These are phyloP conservation scores for Alces alces DNA, from an alignment of 2,113 vertebrate species.

Conservation along the genomic window DNA sequence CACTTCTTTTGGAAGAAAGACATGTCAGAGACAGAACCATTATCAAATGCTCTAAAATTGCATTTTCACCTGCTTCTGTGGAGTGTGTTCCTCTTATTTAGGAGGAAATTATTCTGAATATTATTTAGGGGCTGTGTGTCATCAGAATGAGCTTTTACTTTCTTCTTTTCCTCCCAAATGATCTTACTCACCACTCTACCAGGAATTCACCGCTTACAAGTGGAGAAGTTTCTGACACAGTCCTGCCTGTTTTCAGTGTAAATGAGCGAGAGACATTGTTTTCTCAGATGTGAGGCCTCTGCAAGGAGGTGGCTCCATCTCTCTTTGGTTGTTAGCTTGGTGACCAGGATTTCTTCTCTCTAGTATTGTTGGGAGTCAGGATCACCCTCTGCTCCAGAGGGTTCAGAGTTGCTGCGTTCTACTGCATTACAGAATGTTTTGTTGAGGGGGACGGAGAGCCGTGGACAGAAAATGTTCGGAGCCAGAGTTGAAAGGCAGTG, in stretches of 20 bases:
- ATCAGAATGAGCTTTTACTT: neutral
- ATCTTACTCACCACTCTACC: neutral
- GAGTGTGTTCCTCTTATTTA: neutral
- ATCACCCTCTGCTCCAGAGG: neutral
- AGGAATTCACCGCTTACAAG: neutral
- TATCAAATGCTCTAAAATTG: neutral
- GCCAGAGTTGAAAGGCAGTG: neutral
- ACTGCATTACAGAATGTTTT: neutral
- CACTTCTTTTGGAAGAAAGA: neutral
- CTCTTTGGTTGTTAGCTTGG: neutral
- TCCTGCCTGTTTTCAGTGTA: neutral
- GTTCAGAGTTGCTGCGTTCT: neutral
- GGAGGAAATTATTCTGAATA: neutral
- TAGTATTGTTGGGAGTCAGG: rapidly evolving
- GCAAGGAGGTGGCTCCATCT: too few species aligned
- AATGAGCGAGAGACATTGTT: neutral
- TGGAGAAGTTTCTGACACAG: neutral
- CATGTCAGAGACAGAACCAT: neutral
- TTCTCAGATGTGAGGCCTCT: neutral
- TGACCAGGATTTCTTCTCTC: neutral
- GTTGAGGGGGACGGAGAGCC: neutral
- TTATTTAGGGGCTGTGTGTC: neutral
- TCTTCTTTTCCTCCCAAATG: neutral
- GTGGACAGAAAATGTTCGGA: neutral
- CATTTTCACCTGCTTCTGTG: slow-evolving; percentile 48